Evolutionary conservation across 2,113 vertebrate genomes (phyloP).

Genomic region (Nycticorax nycticorax): DNA sequence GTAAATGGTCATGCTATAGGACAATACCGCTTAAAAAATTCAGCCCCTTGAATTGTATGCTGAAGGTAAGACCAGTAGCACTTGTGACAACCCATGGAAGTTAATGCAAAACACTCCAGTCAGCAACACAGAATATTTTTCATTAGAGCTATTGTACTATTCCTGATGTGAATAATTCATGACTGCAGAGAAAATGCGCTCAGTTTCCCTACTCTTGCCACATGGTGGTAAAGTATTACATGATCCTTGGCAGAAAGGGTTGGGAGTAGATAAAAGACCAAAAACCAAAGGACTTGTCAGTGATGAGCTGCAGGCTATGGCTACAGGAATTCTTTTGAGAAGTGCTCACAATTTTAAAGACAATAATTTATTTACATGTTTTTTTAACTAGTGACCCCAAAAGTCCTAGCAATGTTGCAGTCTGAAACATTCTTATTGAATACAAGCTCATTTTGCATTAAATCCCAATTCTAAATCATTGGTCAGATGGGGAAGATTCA

Average conservation of each 20-base stretch:
- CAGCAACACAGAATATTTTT: not conserved
- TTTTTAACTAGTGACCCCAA: not conserved
- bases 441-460: not conserved
- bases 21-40: not conserved
- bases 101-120: not conserved
- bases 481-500: not conserved
- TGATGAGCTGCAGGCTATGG: not conserved
- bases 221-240: not conserved
- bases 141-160: not conserved
- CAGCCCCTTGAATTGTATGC: not conserved
- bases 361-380: not conserved
- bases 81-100: not conserved
- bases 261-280: not conserved
- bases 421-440: not conserved
- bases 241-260: not conserved
- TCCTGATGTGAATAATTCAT: not conserved
- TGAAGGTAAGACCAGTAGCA: not conserved
- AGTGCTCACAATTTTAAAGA: not conserved
- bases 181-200: not conserved
- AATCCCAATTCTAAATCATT: not conserved
- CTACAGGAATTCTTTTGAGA: not conserved
- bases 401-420: not conserved
- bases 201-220: not conserved
- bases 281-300: not conserved
- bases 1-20: not conserved